phyloP scores from a whole-genome alignment of 1,140 invertebrate genomes.

The Lepidurus arcticus region DNA sequence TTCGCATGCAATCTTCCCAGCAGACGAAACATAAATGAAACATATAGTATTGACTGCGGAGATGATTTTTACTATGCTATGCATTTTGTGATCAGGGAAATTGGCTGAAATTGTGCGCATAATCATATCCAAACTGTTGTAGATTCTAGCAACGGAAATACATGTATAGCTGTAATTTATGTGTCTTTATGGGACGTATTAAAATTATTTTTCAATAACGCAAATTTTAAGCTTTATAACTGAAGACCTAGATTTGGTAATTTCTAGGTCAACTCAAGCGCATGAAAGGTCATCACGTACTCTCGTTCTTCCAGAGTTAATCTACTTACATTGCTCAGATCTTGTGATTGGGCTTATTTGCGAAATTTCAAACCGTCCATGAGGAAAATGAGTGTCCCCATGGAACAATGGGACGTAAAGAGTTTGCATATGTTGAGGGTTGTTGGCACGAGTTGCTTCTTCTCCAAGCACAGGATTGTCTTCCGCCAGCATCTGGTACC shows the following conservation, averaged over 20 bases:
- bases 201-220: too few relatives aligned
- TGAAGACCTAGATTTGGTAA: not conserved
- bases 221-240: too few relatives aligned
- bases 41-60: not conserved
- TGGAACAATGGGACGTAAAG: not conserved
- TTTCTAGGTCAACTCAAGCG: not conserved
- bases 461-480: too few relatives aligned
- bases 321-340: not conserved
- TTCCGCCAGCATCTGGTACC: too few relatives aligned
- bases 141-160: too few relatives aligned
- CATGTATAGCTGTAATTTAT: too few relatives aligned
- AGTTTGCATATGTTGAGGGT: not conserved
- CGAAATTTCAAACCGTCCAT: not conserved
- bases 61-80: not conserved
- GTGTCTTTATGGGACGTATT: too few relatives aligned
- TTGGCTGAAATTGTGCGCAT: not conserved
- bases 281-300: not conserved
- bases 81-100: not conserved
- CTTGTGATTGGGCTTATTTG: not conserved
- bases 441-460: not conserved
- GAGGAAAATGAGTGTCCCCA: not conserved
- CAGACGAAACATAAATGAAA: not conserved
- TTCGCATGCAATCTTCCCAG: slow-evolving; percentile 2
- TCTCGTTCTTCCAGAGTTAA: not conserved
- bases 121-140: too few relatives aligned